Base-by-base conservation (phyloP, 2,888 invertebrate genomes). In the Ochlodes sylvanus region DNA sequence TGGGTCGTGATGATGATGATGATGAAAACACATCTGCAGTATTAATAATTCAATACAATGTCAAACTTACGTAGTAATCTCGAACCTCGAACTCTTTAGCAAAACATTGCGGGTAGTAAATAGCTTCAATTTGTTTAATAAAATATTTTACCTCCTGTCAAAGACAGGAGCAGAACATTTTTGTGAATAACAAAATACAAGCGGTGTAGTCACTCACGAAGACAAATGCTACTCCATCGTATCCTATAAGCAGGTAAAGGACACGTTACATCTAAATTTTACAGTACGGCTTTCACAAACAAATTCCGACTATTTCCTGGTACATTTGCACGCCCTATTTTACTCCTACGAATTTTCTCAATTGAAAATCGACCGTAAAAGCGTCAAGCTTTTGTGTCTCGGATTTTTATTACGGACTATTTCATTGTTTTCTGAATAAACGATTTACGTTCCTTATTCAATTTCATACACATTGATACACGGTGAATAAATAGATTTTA, bases 301-400 rank as follows among this genome's bases (percentile, higher is more conserved):
- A 92, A 92, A 91, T 90, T 85, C 84, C 77, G 80, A 80, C 87
- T 82, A 86, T 90, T 67, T 88, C 83, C 77, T 78, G 78, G 81
- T 82, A 84, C 88, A 89, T 90, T 92, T 92, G 90, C 87, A 89
- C 89, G 92, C 88, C 85, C 86, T 89, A 92, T 91, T 92, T 91
- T 89, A 89, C 82, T 79, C 79, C 79, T 81, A 83, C 85, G 82
- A 87, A 88, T 87, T 90, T 88, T 82, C 84, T 80, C 85, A 87
- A 87, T 87, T 86, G 87, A 88, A 89, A 88, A 85, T 84, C 81
- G 86, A 77, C 80, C 82, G 84, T 82, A 82, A 84, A 81, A 79
- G 76, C 79, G 80, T 77, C 76, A 76, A 77, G 79, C 84, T 83
- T 84, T 89, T 86, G 83, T 85, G 75, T 81, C 79, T 75, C 79